Conservation (phyloP, 2,113 vertebrate species). For the Protobothrops mucrosquamatus region DNA sequence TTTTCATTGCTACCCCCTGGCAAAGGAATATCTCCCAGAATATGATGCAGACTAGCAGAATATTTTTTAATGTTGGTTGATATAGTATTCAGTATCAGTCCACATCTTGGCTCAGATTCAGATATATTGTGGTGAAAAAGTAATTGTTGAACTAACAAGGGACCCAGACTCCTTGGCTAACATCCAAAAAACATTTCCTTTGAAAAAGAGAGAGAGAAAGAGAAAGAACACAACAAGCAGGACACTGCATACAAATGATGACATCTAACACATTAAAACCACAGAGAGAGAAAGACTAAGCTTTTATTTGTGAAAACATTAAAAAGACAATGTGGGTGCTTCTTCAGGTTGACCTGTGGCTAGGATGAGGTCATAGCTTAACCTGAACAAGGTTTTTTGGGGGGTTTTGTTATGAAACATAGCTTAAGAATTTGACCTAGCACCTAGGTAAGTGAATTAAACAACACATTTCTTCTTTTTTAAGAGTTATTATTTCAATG, state of each 20-base stretch:
- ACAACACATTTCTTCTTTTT: not conserved
- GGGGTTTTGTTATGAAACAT: not conserved
- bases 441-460: not conserved
- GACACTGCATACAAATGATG: constrained; percentile 76
- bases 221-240: constrained; percentile 73
- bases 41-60: constrained; percentile 55
- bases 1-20: not conserved
- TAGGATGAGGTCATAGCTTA: too few species aligned
- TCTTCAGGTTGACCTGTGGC: not conserved
- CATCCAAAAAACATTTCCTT: constrained; percentile 72
- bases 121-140: constrained; percentile 77
- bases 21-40: constrained; percentile 11
- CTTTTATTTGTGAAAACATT: constrained; percentile 76
- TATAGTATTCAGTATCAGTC: constrained; percentile 68
- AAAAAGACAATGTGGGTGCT: not conserved
- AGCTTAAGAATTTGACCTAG: not conserved
- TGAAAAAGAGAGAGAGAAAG: not conserved
- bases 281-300: constrained; percentile 49
- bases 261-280: constrained; percentile 63
- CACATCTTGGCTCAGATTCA: constrained; percentile 72
- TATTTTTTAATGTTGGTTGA: constrained; percentile 13
- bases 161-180: constrained; percentile 75
- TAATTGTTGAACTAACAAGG: constrained; percentile 79
- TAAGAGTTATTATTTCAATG: not conserved
- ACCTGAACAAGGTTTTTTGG: fast-evolving